Conservation (phyloP, 2,797 vertebrate species). For the Carduelis carduelis region DNA sequence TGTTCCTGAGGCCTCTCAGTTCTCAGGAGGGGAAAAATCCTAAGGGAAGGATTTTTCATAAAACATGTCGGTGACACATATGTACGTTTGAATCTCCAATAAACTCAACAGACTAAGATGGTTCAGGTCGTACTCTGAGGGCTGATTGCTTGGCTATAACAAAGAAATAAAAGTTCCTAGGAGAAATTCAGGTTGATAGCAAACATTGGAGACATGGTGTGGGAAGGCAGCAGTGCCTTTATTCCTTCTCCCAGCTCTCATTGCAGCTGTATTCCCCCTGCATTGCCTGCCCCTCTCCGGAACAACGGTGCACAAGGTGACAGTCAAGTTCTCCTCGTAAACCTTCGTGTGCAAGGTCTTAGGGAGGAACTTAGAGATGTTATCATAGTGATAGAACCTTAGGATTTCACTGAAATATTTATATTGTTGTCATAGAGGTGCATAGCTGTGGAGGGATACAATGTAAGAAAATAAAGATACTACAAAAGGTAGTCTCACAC, state of each 20-base stretch:
- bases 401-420: not conserved
- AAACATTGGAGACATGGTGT: not conserved
- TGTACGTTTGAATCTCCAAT: not conserved
- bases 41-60: too few relatives aligned
- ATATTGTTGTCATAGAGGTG: not conserved
- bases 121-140: not conserved
- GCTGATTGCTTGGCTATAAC: not conserved
- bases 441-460: too few relatives aligned
- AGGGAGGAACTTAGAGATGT: not conserved
- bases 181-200: not conserved
- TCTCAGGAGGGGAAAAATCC: too few relatives aligned
- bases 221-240: not conserved
- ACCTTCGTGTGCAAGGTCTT: not conserved
- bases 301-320: rapidly evolving
- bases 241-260: not conserved
- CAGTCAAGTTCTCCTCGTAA: not conserved
- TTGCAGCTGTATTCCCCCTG: not conserved
- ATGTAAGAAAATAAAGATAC: too few relatives aligned
- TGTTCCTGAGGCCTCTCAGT: too few relatives aligned
- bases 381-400: not conserved
- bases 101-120: not conserved
- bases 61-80: too few relatives aligned
- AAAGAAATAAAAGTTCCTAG: not conserved
- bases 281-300: not conserved
- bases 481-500: too few relatives aligned